phyloP scores from a whole-genome alignment of 2,888 invertebrate species.

The Apotomis capreana region DNA sequence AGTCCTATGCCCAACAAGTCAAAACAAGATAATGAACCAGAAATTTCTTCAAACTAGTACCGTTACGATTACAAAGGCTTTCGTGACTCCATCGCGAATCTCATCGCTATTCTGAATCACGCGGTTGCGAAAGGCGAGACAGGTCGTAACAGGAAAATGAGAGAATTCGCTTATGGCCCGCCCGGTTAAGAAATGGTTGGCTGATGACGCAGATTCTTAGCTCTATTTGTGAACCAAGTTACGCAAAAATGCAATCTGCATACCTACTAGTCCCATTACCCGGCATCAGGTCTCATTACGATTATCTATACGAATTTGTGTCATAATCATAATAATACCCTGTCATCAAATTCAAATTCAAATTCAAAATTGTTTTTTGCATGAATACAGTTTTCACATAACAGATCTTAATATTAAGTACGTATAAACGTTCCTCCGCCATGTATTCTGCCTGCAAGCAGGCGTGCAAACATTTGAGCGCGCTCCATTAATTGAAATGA shows the following conservation, averaged over 20 bases:
- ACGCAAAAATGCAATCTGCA: background rate
- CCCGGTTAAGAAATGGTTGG: constrained; percentile 60
- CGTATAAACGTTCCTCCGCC: too few species aligned
- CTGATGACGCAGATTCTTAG: constrained; percentile 48
- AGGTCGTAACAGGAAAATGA: constrained; percentile 67
- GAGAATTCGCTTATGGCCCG: constrained; percentile 53
- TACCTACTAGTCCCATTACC: too few species aligned
- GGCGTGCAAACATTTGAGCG: too few species aligned
- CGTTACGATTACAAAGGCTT: constrained; percentile 5
- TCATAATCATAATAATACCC: too few species aligned
- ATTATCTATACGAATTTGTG: too few species aligned
- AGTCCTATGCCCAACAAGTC: background rate
- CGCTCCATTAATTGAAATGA: too few species aligned
- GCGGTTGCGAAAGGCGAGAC: constrained; percentile 64
- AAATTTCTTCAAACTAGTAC: background rate
- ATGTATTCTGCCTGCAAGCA: too few species aligned
- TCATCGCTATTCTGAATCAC: constrained; percentile 57
- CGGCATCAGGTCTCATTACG: too few species aligned
- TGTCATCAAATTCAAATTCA: too few species aligned
- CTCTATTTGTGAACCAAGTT: background rate
- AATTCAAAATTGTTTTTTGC: too few species aligned
- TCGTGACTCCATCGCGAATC: constrained; percentile 36
- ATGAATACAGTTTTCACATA: too few species aligned
- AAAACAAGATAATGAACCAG: background rate
- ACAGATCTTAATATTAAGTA: too few species aligned